These are phyloP conservation scores for Halocynthia roretzi DNA, from an alignment of 23 tunicate genomes.

Conservation along the genomic window DNA sequence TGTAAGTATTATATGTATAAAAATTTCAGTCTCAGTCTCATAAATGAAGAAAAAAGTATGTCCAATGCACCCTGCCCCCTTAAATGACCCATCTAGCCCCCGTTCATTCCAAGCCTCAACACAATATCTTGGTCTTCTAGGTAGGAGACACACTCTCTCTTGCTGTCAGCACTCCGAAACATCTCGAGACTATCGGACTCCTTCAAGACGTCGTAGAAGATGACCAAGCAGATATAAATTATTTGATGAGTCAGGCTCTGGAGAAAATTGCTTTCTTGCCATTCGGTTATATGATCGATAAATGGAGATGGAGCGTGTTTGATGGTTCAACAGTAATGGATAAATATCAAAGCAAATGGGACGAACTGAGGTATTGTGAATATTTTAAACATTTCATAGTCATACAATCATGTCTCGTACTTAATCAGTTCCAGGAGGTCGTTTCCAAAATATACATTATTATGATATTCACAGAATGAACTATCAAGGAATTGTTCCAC, in stretches of 20 bases:
- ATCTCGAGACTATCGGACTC: slow-evolving; percentile 71
- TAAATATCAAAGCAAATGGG: slow-evolving; percentile 61
- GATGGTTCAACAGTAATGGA: slow-evolving; percentile 53
- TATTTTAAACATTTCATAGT: too few relatives aligned
- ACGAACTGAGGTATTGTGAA: slow-evolving; percentile 70
- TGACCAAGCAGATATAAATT: slow-evolving; percentile 80
- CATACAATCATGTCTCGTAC: too few relatives aligned
- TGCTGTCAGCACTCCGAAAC: slow-evolving; percentile 84
- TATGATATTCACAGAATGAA: slow-evolving; percentile 31
- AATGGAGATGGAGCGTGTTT: slow-evolving; percentile 96
- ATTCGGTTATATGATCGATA: slow-evolving; percentile 96
- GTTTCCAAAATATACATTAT: too few relatives aligned
- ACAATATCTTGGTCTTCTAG: slow-evolving; percentile 21
- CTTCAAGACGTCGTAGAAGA: slow-evolving; percentile 61
- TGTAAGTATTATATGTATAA: slow-evolving; percentile 19
- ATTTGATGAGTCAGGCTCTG: slow-evolving; percentile 89
- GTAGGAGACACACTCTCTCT: slow-evolving; percentile 95
- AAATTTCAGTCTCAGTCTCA: too few relatives aligned
- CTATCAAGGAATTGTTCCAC: slow-evolving; percentile 88
- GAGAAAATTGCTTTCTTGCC: slow-evolving; percentile 97
- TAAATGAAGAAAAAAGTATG: too few relatives aligned
- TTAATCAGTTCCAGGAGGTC: too few relatives aligned
- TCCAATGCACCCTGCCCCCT: too few relatives aligned
- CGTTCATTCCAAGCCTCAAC: background rate
- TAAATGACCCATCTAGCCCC: too few relatives aligned